Conservation (phyloP, 2,888 invertebrate genomes). For the Sycophila texana region DNA sequence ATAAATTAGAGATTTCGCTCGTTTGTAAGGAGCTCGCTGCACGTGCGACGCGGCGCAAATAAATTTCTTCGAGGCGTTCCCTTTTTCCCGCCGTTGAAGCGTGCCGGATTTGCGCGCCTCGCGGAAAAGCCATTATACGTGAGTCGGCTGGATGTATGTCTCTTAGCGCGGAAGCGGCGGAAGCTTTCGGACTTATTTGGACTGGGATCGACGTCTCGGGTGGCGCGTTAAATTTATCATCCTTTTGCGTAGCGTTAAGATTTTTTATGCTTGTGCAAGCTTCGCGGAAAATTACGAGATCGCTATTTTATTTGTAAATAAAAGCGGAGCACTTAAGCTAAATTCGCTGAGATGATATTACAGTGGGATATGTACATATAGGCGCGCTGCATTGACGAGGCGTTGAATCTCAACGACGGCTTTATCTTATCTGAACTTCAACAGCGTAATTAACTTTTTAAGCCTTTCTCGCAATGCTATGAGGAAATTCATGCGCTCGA, state of each 20-base stretch:
- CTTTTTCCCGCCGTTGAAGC: neutral
- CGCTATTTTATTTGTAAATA: neutral
- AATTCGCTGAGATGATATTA: neutral
- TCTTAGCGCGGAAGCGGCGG: neutral
- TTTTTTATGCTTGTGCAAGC: no score
- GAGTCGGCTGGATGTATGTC: neutral
- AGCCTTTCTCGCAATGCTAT: no score
- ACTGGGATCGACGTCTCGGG: neutral
- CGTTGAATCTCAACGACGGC: no score
- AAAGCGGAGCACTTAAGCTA: neutral
- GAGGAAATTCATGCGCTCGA: no score
- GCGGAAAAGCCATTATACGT: neutral
- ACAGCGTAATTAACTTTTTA: no score
- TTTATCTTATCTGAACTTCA: no score
- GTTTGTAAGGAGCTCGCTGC: neutral
- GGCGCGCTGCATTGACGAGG: no score
- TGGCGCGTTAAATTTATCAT: no score
- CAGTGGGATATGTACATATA: no score
- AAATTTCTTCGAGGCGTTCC: neutral
- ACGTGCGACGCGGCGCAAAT: neutral
- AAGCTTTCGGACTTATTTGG: neutral
- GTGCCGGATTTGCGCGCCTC: neutral
- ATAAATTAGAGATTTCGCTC: conserved; percentile 20
- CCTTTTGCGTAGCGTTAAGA: no score
- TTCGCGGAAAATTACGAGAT: neutral